Evolutionary conservation across 2,888 invertebrate species (phyloP).

Genomic region (Cabera pusaria): DNA sequence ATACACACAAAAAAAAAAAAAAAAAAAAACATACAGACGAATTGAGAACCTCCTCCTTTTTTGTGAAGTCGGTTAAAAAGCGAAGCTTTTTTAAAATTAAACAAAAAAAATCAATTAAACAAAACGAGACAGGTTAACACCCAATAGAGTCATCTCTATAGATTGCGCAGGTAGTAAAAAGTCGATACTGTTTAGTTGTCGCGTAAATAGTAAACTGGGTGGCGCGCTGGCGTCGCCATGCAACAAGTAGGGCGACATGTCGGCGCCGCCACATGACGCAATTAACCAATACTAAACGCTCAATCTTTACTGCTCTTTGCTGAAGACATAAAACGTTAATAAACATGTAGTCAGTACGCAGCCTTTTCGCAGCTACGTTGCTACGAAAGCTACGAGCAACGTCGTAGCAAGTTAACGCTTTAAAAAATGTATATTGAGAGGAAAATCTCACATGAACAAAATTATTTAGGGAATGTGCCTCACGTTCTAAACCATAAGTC

Average conservation of each 20-base stretch:
- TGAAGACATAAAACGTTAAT: constrained; percentile 26
- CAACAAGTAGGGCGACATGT: constrained; percentile 75
- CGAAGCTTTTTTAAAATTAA: too few species aligned
- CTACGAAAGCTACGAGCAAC: constrained; percentile 39
- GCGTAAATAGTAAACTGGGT: constrained; percentile 54
- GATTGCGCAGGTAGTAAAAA: constrained; percentile 30
- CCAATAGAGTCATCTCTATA: too few species aligned
- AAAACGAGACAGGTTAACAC: too few species aligned
- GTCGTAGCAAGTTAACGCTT: constrained; percentile 18
- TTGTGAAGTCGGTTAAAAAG: too few species aligned
- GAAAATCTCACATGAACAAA: background rate
- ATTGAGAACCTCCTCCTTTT: too few species aligned
- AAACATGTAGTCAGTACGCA: constrained; percentile 20
- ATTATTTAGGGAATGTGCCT: constrained; percentile 4
- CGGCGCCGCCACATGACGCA: constrained; percentile 52
- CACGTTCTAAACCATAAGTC: constrained; percentile 17
- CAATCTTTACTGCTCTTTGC: constrained; percentile 29
- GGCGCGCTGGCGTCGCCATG: constrained; percentile 43
- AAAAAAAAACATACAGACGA: too few species aligned
- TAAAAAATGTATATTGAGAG: too few species aligned
- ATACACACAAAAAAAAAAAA: too few species aligned
- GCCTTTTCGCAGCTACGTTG: constrained; percentile 14
- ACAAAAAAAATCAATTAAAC: too few species aligned
- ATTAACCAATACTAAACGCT: constrained; percentile 32
- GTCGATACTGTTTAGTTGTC: constrained; percentile 56